These are phyloP conservation scores for Drosophila paulistorum DNA, from an alignment of 1,140 invertebrate genomes.

Conservation along the genomic window DNA sequence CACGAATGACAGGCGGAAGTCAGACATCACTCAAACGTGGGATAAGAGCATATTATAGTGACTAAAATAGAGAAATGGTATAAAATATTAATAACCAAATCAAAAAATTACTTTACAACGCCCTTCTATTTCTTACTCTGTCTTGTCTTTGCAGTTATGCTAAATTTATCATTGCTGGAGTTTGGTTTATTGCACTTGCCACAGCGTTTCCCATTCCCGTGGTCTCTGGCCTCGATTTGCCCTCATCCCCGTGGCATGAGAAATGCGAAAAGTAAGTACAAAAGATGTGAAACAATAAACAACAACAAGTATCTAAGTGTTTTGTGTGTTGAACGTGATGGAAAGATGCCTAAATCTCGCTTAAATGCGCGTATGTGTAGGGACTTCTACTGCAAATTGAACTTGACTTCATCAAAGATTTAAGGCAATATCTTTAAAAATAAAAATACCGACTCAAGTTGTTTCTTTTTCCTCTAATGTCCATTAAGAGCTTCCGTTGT, in stretches of 20 bases:
- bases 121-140: conserved; percentile 17
- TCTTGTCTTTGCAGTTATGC: conserved; percentile 84
- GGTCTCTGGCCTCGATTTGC: conserved; percentile 86
- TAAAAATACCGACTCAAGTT: background rate
- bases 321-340: conserved; percentile 21
- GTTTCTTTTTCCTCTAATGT: background rate
- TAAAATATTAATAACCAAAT: conserved; percentile 27
- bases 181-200: conserved; percentile 91
- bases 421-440: conserved; percentile 11
- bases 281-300: conserved; percentile 22
- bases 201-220: conserved; percentile 92
- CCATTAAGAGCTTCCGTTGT: background rate
- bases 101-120: conserved; percentile 12
- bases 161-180: conserved; percentile 88
- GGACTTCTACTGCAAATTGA: background rate
- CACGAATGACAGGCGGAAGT: conserved; percentile 19
- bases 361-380: background rate
- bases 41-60: background rate
- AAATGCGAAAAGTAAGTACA: conserved; percentile 86
- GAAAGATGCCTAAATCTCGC: background rate
- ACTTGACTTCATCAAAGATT: conserved; percentile 11
- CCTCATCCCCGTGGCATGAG: conserved; percentile 84
- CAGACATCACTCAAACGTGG: conserved; percentile 41
- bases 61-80: background rate
- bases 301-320: conserved; percentile 9